These are phyloP conservation scores for Castor canadensis DNA, from an alignment of 2,113 vertebrate genomes.

Conservation along the genomic window DNA sequence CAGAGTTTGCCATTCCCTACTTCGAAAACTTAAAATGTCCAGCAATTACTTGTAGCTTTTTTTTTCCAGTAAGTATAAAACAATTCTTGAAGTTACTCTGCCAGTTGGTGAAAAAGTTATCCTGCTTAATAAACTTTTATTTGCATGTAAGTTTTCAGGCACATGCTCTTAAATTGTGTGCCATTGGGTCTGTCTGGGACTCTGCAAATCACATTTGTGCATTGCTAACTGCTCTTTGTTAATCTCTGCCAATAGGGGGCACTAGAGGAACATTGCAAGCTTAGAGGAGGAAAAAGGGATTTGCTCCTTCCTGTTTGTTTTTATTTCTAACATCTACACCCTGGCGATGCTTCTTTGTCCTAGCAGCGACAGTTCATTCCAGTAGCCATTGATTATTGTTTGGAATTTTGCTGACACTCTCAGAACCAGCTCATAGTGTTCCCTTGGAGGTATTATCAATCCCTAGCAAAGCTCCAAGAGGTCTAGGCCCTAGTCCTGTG, in stretches of 20 bases:
- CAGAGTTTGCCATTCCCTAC: background rate
- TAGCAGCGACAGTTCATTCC: background rate
- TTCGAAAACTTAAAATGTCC: background rate
- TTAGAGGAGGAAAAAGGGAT: background rate
- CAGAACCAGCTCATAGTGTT: background rate
- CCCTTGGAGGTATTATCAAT: background rate
- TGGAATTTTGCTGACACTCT: background rate
- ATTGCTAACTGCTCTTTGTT: background rate
- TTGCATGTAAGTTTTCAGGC: background rate
- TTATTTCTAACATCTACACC: background rate
- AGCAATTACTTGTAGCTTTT: background rate
- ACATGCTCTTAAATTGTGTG: background rate
- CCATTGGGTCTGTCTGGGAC: background rate
- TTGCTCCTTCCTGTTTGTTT: background rate
- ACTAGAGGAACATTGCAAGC: background rate
- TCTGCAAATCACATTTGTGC: background rate
- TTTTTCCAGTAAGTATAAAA: background rate
- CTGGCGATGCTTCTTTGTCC: background rate
- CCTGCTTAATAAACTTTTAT: background rate
- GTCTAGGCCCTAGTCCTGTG: background rate
- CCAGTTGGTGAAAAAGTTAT: background rate
- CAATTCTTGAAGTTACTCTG: conserved; percentile 2
- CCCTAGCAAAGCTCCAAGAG: background rate
- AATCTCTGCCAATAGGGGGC: background rate
- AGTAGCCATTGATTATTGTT: background rate